Evolutionary conservation across 2,797 vertebrate genomes (phyloP), one percentile per base, ranked within the genome.

Genomic region (Schizopygopsis pylzovi): DNA sequence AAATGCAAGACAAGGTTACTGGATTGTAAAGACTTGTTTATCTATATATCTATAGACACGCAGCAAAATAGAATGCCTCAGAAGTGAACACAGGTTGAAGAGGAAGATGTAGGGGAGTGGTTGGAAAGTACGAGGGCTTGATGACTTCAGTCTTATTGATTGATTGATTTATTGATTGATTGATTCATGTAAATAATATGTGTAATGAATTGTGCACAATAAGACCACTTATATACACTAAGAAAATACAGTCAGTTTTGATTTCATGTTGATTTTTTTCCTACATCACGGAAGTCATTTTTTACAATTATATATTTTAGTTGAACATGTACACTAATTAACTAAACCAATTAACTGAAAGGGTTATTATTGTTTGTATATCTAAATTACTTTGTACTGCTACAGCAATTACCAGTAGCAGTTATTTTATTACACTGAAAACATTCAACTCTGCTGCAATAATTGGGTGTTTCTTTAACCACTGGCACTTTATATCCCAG

Each of bases 341-440:
- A 70, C 25, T 52, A 75, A 75, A 75, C 45, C 10, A 75, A 75
- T 75, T 18, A 49, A 52, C 18, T 68, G 4, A 43, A 70, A 25
- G 20, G 4, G 22, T 70, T 28, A 43, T 49, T 67, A 37, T 43
- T 82, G 68, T 59, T 54, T 81, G 67, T 15, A 12, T 65, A 81
- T 13, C 18, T 52, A 68, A 47, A 25, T 18, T 49, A 25, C 25
- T 41, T 10, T 54, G 37, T 81, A 67, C 22, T 39, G 79, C 47
- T 39, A 81, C 47, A 71, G 6, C 49, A 56, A 54, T 71, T 71
- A 59, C 37, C 37, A 52, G 8, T 9, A 39, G 28, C 52, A 63
- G 11, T 28, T 15, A 65, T 65, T 28, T 65, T 33, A 65, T 65
- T 65, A 65, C 63, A 67, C 18, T 81, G 45, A 70, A 52, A 70